Conservation (phyloP, 2,797 vertebrate genomes). For the Salarias fasciatus region DNA sequence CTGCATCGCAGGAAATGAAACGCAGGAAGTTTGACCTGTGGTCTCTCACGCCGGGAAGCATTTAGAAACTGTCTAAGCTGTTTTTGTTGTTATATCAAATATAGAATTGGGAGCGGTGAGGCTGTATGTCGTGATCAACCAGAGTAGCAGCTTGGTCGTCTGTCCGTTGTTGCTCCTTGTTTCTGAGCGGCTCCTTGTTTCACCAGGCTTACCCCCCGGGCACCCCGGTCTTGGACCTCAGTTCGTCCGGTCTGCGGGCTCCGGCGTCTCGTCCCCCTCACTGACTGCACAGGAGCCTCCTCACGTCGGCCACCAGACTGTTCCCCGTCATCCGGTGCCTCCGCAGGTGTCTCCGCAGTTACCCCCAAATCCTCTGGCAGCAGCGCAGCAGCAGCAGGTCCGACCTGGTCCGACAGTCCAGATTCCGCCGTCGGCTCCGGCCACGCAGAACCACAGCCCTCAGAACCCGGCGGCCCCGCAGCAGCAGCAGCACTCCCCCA, state of each 20-base stretch:
- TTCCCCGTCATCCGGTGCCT: conserved; percentile 84
- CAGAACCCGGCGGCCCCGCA: conserved; percentile 71
- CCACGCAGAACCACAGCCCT: conserved; percentile 87
- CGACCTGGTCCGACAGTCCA: conserved; percentile 81
- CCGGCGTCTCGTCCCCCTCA: conserved; percentile 85
- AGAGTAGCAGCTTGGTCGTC: no score
- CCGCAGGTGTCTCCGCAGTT: conserved; percentile 80
- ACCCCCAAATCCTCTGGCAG: conserved; percentile 83
- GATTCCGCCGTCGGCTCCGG: conserved; percentile 82
- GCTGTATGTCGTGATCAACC: no score
- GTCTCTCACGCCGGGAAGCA: no score
- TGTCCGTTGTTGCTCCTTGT: background rate
- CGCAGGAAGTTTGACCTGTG: no score
- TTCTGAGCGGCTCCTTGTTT: conserved; percentile 21
- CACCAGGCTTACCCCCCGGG: conserved; percentile 80
- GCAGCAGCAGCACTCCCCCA: conserved; percentile 86
- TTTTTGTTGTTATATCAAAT: no score
- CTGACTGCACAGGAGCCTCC: conserved; percentile 87
- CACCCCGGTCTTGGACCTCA: conserved; percentile 85
- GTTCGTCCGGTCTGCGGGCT: conserved; percentile 84
- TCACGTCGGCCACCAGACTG: conserved; percentile 84
- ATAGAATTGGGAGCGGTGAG: no score
- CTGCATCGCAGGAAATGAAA: no score
- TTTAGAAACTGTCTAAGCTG: no score
- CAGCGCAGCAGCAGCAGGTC: conserved; percentile 84